Evolutionary conservation across 2,113 vertebrate genomes (phyloP).

Genomic region (Pachypanchax playfairii): DNA sequence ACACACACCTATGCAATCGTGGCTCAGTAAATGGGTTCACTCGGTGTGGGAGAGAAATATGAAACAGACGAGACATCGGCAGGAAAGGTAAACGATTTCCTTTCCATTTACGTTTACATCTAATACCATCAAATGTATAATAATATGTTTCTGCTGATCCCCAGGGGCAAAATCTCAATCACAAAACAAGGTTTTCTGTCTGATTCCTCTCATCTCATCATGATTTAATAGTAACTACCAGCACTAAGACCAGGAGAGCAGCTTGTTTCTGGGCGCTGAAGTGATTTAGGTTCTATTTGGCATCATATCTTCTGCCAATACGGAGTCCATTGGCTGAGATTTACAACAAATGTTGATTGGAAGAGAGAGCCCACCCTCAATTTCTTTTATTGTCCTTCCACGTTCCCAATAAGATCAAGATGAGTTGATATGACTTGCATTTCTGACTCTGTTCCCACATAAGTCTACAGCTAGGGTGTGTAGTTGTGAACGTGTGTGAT

Average conservation of each 20-base stretch:
- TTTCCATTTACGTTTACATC: slow-evolving; percentile 28
- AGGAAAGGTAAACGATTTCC: slow-evolving; percentile 2
- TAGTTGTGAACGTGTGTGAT: background rate
- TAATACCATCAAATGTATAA: slow-evolving; percentile 7
- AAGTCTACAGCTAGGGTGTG: slow-evolving; percentile 19
- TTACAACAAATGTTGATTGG: slow-evolving; percentile 52
- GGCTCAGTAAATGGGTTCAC: slow-evolving; percentile 55
- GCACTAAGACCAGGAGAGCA: slow-evolving; percentile 14
- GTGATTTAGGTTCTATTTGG: slow-evolving; percentile 48
- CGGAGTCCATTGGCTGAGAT: slow-evolving; percentile 31
- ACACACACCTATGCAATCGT: slow-evolving; percentile 35
- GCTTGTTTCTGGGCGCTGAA: slow-evolving; percentile 28
- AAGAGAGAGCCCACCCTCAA: slow-evolving; percentile 29
- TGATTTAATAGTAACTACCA: slow-evolving; percentile 25
- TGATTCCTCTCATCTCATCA: slow-evolving; percentile 10
- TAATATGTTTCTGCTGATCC: slow-evolving; percentile 19
- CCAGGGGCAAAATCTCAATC: slow-evolving; percentile 16
- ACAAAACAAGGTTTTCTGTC: slow-evolving; percentile 5
- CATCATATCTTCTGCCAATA: slow-evolving; percentile 29
- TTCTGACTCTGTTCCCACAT: slow-evolving; percentile 47
- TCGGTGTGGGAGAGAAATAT: slow-evolving; percentile 32
- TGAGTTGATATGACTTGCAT: slow-evolving; percentile 47
- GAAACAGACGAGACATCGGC: background rate
- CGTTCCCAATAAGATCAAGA: slow-evolving; percentile 24
- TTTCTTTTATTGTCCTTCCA: slow-evolving; percentile 42